Evolutionary conservation across 2,888 invertebrate genomes (phyloP).

Genomic region (Yponomeuta evonymella): DNA sequence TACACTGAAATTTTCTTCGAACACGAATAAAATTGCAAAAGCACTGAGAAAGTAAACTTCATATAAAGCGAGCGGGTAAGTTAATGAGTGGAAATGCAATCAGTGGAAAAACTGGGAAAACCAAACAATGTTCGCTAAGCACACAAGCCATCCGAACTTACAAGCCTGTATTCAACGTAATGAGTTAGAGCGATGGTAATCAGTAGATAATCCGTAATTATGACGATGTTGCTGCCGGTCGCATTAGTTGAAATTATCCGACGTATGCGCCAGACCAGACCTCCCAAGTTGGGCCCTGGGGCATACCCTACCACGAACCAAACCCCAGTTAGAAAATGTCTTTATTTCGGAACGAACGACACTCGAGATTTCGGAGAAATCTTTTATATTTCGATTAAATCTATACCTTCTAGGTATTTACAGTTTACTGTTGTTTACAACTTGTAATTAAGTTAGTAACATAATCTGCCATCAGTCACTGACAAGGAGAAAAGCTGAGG

Average conservation of each 20-base stretch:
- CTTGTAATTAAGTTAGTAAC: too few relatives aligned
- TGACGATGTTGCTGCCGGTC: background rate
- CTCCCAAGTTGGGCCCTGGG: background rate
- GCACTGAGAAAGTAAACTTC: too few relatives aligned
- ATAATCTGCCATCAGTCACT: too few relatives aligned
- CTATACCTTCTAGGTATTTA: too few relatives aligned
- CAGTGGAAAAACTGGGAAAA: background rate
- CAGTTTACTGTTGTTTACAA: too few relatives aligned
- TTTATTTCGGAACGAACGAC: too few relatives aligned
- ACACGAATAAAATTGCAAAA: too few relatives aligned
- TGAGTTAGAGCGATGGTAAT: background rate
- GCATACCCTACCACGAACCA: background rate
- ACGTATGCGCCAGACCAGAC: background rate
- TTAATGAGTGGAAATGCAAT: background rate
- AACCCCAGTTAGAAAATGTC: background rate
- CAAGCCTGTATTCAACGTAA: background rate
- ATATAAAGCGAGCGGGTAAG: background rate
- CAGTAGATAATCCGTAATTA: slow-evolving; percentile 3
- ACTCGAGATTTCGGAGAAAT: background rate
- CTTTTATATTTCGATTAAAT: background rate
- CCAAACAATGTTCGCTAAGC: background rate
- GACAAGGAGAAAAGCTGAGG: too few relatives aligned
- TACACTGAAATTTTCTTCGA: too few relatives aligned
- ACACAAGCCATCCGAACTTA: background rate
- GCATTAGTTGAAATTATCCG: slow-evolving; percentile 1